A percentile compares a stretch with the other conserved stretches of the same genome.
Evolutionary conservation across 1,140 invertebrate species (phyloP).

Genomic region (Penaeus indicus): DNA sequence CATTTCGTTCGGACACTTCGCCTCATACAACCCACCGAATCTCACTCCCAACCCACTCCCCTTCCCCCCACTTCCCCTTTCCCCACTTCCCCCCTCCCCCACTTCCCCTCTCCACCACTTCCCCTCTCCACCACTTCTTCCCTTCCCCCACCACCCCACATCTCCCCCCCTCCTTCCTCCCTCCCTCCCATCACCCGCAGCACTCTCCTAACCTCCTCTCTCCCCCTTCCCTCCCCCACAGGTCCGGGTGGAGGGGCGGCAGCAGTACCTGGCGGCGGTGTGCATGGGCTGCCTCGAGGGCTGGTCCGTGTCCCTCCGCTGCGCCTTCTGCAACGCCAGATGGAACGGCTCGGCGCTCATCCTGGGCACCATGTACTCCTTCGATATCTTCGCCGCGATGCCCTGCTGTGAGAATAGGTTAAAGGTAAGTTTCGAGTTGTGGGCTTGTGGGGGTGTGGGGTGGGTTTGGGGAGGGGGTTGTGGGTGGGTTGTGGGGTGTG

Average conservation of each 20-base stretch:
- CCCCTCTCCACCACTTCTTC: background rate
- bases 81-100: background rate
- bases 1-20: background rate
- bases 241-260: slow-evolving; percentile 73
- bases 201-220: background rate
- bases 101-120: background rate
- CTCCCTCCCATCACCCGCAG: too few relatives aligned
- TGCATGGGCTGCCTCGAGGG: slow-evolving; percentile 91
- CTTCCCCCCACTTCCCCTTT: background rate
- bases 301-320: slow-evolving; percentile 79
- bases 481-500: too few relatives aligned
- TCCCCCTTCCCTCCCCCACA: slow-evolving; percentile 10
- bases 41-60: background rate
- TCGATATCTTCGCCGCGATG: slow-evolving; percentile 96
- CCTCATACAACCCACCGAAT: background rate
- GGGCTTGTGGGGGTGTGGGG: too few relatives aligned
- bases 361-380: slow-evolving; percentile 96
- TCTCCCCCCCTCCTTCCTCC: too few relatives aligned
- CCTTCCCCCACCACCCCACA: background rate
- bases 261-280: slow-evolving; percentile 91
- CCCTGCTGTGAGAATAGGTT: slow-evolving; percentile 94
- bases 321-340: slow-evolving; percentile 84
- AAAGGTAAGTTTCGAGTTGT: slow-evolving; percentile 76
- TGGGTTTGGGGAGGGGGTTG: too few relatives aligned
- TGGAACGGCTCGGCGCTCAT: slow-evolving; percentile 95